A percentile compares a stretch with the other conserved stretches of the same genome.
Evolutionary conservation across 2,113 vertebrate genomes (phyloP).

Genomic region (Centrocercus urophasianus): DNA sequence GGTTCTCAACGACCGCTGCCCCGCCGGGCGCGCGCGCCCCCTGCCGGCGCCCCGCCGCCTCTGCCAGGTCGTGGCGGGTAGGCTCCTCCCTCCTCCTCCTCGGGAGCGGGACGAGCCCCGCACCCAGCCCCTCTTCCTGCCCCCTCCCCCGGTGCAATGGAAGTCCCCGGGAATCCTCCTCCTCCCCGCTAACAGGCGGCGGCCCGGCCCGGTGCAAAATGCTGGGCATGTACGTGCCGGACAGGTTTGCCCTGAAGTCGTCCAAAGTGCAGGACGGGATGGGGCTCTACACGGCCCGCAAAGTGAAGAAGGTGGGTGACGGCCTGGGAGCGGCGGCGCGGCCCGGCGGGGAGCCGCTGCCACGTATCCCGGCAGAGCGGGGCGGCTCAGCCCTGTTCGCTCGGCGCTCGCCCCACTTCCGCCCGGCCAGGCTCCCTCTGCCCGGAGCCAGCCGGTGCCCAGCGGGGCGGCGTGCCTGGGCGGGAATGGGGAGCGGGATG

Average conservation of each 20-base stretch:
- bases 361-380: constrained; percentile 43
- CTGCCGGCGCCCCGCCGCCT: not conserved
- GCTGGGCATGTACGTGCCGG: constrained; percentile 99
- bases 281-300: constrained; percentile 95
- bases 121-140: constrained; percentile 43
- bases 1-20: not conserved
- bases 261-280: constrained; percentile 96
- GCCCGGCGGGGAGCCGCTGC: constrained; percentile 30
- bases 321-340: not conserved
- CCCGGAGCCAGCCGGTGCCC: no score
- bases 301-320: constrained; percentile 95
- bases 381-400: not conserved
- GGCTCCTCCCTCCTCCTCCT: constrained; percentile 60
- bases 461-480: not conserved
- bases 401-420: not conserved
- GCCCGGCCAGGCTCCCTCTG: not conserved
- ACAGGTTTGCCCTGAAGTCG: constrained; percentile 95
- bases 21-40: not conserved
- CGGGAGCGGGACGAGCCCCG: constrained; percentile 31
- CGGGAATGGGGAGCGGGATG: not conserved
- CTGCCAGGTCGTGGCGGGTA: not conserved
- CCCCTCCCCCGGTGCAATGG: constrained; percentile 28
- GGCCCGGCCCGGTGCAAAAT: constrained; percentile 79
- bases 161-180: not conserved
- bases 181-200: not conserved